Conservation (phyloP, 2,888 invertebrate species). For the Andrena marginata region DNA sequence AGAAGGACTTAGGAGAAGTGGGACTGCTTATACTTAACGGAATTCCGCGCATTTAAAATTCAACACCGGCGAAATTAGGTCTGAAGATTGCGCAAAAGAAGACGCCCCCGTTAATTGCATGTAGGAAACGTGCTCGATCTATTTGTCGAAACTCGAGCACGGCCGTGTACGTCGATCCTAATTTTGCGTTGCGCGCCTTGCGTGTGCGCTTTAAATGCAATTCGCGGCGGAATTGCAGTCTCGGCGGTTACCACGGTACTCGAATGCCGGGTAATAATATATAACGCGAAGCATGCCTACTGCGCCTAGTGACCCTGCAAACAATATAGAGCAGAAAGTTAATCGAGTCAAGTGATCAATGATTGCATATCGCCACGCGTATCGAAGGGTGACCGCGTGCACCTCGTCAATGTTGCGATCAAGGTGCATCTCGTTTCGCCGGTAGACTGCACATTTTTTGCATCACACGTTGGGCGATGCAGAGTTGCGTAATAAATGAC, state of each 20-base stretch:
- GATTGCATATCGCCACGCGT: constrained; percentile 42
- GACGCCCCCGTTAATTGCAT: constrained; percentile 50
- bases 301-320: constrained; percentile 67
- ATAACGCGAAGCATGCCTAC: constrained; percentile 62
- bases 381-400: constrained; percentile 19
- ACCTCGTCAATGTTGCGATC: constrained; percentile 18
- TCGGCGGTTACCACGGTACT: constrained; percentile 48
- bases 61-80: constrained; percentile 22
- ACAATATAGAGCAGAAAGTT: constrained; percentile 71
- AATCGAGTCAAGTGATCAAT: constrained; percentile 74
- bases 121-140: constrained; percentile 40
- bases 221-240: constrained; percentile 55
- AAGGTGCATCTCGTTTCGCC: constrained; percentile 3
- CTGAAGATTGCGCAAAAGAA: constrained; percentile 37
- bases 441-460: background rate
- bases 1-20: too few species aligned
- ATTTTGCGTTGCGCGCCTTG: constrained; percentile 45
- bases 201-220: constrained; percentile 50
- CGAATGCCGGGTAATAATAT: constrained; percentile 61
- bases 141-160: constrained; percentile 54
- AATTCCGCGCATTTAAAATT: constrained; percentile 16
- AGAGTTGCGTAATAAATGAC: background rate
- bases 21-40: background rate
- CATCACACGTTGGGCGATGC: background rate
- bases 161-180: constrained; percentile 54